These are phyloP conservation scores for Troilus luridus DNA, from an alignment of 2,888 invertebrate genomes.

Conservation along the genomic window DNA sequence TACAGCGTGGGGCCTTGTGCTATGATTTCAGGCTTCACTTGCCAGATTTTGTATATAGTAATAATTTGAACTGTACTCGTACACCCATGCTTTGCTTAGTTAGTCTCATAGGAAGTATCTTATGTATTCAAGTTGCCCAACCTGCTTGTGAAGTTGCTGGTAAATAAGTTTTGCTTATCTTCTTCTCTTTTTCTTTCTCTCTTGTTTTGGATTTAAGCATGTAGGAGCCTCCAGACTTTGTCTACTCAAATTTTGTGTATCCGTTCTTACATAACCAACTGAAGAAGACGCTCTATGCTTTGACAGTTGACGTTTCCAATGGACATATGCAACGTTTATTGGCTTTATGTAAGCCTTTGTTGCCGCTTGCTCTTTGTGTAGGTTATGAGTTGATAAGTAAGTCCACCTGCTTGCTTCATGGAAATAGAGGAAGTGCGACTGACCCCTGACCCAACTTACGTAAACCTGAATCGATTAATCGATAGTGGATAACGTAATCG, in stretches of 20 bases:
- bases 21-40: no score
- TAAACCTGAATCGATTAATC: not conserved
- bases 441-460: slow-evolving; percentile 12
- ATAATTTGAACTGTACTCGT: no score
- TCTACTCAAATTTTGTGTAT: not conserved
- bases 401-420: not conserved
- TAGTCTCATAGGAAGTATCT: no score
- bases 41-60: no score
- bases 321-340: not conserved
- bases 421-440: slow-evolving; percentile 6
- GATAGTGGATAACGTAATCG: slow-evolving; percentile 43
- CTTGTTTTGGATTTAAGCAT: no score
- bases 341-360: slow-evolving; percentile 4
- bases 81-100: no score
- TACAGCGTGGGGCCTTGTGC: no score
- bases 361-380: not conserved
- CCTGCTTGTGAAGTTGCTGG: no score
- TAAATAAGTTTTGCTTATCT: no score
- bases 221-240: no score
- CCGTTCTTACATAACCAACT: not conserved
- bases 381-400: not conserved
- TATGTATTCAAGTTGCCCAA: no score
- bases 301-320: not conserved
- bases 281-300: not conserved
- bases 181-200: no score